phyloP scores from a whole-genome alignment of 1,140 invertebrate genomes.

The Drosophila mauritiana region DNA sequence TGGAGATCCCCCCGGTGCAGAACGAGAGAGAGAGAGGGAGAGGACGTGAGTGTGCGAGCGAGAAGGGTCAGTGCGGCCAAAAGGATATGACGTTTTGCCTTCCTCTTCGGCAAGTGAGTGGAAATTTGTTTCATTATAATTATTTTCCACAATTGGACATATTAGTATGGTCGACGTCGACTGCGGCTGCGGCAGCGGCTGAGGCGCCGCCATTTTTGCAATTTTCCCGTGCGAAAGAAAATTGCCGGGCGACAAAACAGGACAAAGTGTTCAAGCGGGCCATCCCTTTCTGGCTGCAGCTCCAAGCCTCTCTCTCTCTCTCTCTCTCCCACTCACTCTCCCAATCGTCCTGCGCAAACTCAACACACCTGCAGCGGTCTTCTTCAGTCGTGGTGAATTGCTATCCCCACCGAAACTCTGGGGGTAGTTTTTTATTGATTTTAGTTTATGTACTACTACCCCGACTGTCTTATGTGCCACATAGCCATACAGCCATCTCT shows the following conservation, averaged over 20 bases:
- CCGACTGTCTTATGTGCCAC: slow-evolving; percentile 17
- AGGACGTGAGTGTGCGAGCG: slow-evolving; percentile 46
- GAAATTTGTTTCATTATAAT: slow-evolving; percentile 85
- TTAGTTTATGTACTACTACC: slow-evolving; percentile 48
- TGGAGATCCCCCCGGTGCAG: neutral
- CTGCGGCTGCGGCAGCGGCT: slow-evolving; percentile 1
- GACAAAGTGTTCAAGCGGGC: slow-evolving; percentile 26
- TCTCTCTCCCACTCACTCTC: no score
- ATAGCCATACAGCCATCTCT: slow-evolving; percentile 6
- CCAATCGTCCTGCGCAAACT: slow-evolving; percentile 29
- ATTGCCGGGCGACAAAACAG: slow-evolving; percentile 49
- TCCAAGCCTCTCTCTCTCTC: slow-evolving; percentile 25
- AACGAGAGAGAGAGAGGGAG: slow-evolving; percentile 9
- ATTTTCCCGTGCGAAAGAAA: slow-evolving; percentile 77
- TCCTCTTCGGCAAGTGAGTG: slow-evolving; percentile 83
- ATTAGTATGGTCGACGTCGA: slow-evolving; percentile 83
- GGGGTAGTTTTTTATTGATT: slow-evolving; percentile 77
- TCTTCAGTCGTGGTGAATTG: slow-evolving; percentile 32
- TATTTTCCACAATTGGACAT: slow-evolving; percentile 85
- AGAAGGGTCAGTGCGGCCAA: slow-evolving; percentile 51
- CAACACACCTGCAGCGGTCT: slow-evolving; percentile 12
- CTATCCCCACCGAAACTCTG: slow-evolving; percentile 19
- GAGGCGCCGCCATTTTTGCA: slow-evolving; percentile 74
- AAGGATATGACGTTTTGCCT: slow-evolving; percentile 82
- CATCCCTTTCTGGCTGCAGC: slow-evolving; percentile 20